These are phyloP conservation scores for Oikopleura dioica DNA, from an alignment of 23 tunicate species.

Conservation along the genomic window DNA sequence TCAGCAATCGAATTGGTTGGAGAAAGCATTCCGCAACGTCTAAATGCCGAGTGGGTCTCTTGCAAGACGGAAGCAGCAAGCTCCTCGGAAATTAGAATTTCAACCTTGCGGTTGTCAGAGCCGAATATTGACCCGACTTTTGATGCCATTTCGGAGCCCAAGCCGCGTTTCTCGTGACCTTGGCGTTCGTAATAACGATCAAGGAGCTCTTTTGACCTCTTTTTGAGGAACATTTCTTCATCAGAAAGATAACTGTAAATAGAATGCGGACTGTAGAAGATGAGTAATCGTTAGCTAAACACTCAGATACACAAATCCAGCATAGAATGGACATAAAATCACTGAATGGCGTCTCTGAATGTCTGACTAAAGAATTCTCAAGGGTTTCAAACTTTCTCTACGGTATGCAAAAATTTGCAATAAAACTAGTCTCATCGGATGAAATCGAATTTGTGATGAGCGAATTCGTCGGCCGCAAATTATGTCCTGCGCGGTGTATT, in stretches of 20 bases:
- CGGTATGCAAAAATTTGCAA: too few species aligned
- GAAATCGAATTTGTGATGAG: too few species aligned
- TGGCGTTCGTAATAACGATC: neutral
- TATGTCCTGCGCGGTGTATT: too few species aligned
- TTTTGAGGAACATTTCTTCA: neutral
- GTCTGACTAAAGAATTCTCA: neutral
- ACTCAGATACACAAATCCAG: slow-evolving; percentile 3
- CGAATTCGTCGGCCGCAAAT: too few species aligned
- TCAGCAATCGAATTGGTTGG: slow-evolving; percentile 19
- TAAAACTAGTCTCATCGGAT: too few species aligned
- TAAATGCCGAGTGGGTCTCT: slow-evolving; percentile 92
- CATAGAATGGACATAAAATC: neutral
- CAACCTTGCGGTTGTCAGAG: neutral
- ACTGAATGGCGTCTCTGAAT: slow-evolving; percentile 3
- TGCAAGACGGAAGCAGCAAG: slow-evolving; percentile 7
- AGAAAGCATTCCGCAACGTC: slow-evolving; percentile 50
- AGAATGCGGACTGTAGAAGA: neutral
- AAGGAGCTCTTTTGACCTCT: neutral
- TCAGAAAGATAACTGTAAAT: neutral
- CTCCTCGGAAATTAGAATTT: neutral
- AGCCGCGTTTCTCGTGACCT: neutral
- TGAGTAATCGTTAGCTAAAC: neutral
- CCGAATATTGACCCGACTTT: neutral
- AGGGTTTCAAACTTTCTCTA: too few species aligned
- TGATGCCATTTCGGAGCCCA: neutral